These are phyloP conservation scores for Clivina fossor DNA, from an alignment of 2,888 invertebrate genomes.

Conservation along the genomic window DNA sequence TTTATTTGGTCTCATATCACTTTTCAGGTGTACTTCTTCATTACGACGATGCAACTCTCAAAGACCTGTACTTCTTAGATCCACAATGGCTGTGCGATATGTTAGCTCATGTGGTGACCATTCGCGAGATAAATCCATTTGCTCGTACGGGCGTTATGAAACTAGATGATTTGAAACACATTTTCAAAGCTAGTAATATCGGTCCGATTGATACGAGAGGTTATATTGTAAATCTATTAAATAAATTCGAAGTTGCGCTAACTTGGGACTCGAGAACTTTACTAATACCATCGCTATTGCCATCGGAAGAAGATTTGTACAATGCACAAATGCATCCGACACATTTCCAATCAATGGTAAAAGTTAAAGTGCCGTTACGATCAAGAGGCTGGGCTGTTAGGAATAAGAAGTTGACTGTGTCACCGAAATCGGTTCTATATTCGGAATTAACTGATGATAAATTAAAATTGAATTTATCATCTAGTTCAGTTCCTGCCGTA, in stretches of 20 bases:
- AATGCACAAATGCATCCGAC: conserved; percentile 53
- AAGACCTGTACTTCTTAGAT: conserved; percentile 94
- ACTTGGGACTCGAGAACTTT: conserved; percentile 92
- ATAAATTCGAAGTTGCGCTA: conserved; percentile 96
- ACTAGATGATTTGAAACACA: conserved; percentile 85
- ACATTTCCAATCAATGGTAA: conserved; percentile 52
- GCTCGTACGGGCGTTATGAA: conserved; percentile 92
- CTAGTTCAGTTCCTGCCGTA: conserved; percentile 37
- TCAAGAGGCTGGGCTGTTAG: conserved; percentile 69
- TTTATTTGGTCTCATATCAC: no score
- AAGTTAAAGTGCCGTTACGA: conserved; percentile 61
- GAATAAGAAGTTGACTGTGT: conserved; percentile 59
- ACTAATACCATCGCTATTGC: conserved; percentile 89
- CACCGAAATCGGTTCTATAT: conserved; percentile 54
- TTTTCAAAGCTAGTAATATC: conserved; percentile 86
- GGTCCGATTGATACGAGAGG: conserved; percentile 70
- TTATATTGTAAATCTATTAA: conserved; percentile 86
- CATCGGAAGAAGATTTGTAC: conserved; percentile 70
- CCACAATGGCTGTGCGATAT: conserved; percentile 99
- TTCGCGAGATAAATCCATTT: conserved; percentile 96
- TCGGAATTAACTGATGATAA: conserved; percentile 47
- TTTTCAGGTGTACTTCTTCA: conserved; percentile 81
- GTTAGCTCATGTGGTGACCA: conserved; percentile 94
- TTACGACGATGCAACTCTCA: conserved; percentile 90
- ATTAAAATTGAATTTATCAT: conserved; percentile 50